phyloP scores from a whole-genome alignment of 2,113 vertebrate species.

The Meriones unguiculatus region DNA sequence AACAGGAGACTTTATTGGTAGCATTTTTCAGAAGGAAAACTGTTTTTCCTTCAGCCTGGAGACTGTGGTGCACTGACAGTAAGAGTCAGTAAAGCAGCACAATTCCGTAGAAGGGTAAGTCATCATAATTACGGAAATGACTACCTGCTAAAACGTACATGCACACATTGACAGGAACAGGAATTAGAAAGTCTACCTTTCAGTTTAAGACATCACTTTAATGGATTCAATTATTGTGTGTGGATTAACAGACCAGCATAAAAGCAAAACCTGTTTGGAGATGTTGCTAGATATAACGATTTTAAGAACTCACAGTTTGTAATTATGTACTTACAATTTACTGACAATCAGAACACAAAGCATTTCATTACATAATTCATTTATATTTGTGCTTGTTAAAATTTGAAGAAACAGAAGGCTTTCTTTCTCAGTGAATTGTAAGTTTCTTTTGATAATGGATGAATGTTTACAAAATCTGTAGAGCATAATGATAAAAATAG shows the following conservation, averaged over 20 bases:
- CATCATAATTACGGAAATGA: conserved; percentile 15
- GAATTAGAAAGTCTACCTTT: neutral
- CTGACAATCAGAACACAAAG: neutral
- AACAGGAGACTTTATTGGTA: neutral
- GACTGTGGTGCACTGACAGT: neutral
- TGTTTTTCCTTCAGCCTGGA: neutral
- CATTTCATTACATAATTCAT: conserved; percentile 22
- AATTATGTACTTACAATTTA: neutral
- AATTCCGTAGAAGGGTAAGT: neutral
- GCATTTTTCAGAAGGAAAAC: neutral
- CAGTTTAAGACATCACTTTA: neutral
- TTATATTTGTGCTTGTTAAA: conserved; percentile 11
- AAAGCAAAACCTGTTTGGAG: neutral
- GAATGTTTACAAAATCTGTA: neutral
- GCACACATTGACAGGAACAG: neutral
- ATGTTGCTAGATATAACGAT: neutral
- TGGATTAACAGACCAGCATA: neutral
- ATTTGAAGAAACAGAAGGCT: neutral
- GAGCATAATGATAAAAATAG: neutral
- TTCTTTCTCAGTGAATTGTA: neutral
- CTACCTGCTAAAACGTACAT: neutral
- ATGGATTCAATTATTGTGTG: neutral
- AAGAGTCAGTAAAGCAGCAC: neutral
- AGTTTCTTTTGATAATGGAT: neutral
- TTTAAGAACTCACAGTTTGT: neutral